Conservation (phyloP, 2,888 invertebrate species). For the Synanthedon formicaeformis region DNA sequence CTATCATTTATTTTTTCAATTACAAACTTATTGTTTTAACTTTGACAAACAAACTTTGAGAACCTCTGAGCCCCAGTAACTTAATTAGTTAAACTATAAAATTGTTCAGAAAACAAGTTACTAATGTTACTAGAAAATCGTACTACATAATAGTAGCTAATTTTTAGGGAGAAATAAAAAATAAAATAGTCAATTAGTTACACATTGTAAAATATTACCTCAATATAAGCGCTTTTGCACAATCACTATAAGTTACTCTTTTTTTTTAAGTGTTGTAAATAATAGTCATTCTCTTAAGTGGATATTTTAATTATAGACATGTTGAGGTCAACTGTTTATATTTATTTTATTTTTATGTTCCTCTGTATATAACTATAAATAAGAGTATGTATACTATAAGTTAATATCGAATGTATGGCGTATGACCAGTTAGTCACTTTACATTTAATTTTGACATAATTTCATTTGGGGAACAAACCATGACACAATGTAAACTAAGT, state of each 20-base stretch:
- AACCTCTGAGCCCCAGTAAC: too few species aligned
- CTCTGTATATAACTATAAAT: slow-evolving; percentile 3
- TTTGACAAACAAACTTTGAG: too few species aligned
- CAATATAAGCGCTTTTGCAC: slow-evolving; percentile 67
- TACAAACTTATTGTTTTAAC: too few species aligned
- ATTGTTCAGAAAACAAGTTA: too few species aligned
- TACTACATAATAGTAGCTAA: too few species aligned
- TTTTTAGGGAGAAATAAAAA: neutral
- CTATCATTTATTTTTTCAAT: too few species aligned
- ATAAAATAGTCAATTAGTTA: slow-evolving; percentile 54
- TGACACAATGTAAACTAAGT: too few species aligned
- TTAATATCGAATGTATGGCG: neutral
- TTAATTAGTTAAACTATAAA: too few species aligned
- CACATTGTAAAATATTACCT: slow-evolving; percentile 67
- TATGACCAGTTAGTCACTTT: too few species aligned
- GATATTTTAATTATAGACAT: slow-evolving; percentile 2
- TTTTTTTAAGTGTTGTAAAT: slow-evolving; percentile 34
- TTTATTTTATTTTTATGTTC: slow-evolving; percentile 5
- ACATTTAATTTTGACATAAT: too few species aligned
- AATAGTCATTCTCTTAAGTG: slow-evolving; percentile 20
- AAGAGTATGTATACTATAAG: slow-evolving; percentile 1
- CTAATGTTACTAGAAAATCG: too few species aligned
- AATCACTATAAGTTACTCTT: slow-evolving; percentile 36
- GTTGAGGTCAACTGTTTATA: neutral
- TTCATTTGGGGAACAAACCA: too few species aligned